Evolutionary conservation across 2,797 vertebrate genomes (phyloP).

Genomic region (Notolabrus celidotus): DNA sequence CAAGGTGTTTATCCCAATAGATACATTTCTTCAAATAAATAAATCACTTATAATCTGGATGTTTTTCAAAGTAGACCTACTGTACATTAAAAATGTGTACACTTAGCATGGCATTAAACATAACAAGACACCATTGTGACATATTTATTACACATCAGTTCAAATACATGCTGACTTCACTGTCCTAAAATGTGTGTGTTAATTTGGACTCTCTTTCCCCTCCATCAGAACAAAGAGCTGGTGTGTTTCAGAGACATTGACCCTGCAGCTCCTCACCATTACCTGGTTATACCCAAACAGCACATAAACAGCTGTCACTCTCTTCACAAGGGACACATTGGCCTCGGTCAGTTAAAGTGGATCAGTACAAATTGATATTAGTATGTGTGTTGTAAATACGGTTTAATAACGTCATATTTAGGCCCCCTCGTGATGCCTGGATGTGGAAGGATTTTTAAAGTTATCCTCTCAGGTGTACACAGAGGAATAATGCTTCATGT

Average conservation of each 20-base stretch:
- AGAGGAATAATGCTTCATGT: slow-evolving; percentile 27
- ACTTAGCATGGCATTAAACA: too few species aligned
- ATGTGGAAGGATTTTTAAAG: background rate
- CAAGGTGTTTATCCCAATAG: too few species aligned
- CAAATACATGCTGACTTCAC: slow-evolving; percentile 1
- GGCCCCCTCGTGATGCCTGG: background rate
- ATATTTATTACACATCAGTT: too few species aligned
- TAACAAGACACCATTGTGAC: too few species aligned
- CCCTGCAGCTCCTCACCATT: slow-evolving; percentile 78
- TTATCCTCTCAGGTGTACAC: too few species aligned
- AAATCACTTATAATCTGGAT: too few species aligned
- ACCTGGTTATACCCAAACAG: slow-evolving; percentile 71
- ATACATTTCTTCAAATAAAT: too few species aligned
- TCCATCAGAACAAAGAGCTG: slow-evolving; percentile 65
- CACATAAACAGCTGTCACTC: slow-evolving; percentile 69
- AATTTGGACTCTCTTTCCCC: background rate
- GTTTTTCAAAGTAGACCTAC: too few species aligned
- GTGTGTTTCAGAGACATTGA: slow-evolving; percentile 76
- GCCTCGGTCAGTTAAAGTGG: slow-evolving; percentile 55
- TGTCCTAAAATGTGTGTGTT: background rate
- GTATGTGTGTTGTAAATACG: background rate
- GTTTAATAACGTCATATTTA: background rate
- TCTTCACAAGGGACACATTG: slow-evolving; percentile 43
- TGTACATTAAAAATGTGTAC: too few species aligned
- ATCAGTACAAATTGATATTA: background rate